Base-by-base conservation (phyloP, 2,888 invertebrate species). In the Dioctria rufipes region DNA sequence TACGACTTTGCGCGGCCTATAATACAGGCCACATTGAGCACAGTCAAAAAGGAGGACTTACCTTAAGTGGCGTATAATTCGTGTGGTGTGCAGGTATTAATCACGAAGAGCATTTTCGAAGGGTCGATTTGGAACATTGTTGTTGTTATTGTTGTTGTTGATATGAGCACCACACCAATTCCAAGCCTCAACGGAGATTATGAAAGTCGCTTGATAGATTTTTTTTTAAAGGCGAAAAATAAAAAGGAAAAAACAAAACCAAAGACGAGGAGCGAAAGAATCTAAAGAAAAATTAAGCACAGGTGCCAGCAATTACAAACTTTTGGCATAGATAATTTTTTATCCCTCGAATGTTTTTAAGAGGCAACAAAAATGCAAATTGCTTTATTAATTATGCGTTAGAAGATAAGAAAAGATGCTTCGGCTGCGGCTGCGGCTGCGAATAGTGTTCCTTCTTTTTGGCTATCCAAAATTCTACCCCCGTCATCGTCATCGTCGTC, bases 331-430 rank as follows among this genome's bases (percentile, higher is more conserved):
- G 69, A 81, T 78, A 81, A 78, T 78, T 78, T 81, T 78, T 80
- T 80, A 67, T 80, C 54, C 58, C 65, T 37, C 37, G 37, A 54
- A 13, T n/a, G 4, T 46, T 67, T 39, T 43, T 49, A 43, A 43
- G 13, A 39, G 66, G 63, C 60, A 77, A 49, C 43, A 39, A 69
- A 81, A 81, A 81, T 81, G 81, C 71, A 81, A 81, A 81, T 81
- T 81, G 81, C 81, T 81, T 81, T 81, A 81, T 81, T 81, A 81
- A 81, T 81, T 81, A 81, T 81, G 81, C 81, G 81, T 81, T 81
- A 81, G 78, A 81, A 78, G 58, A 67, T 69, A 67, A 80, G 58
- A 80, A 54, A 75, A 69, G 51, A 65, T 25, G 42, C 39, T 46
- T 65, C 25, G 61, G 75, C 13, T 25, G 60, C 60, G 42, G 54